Base-by-base conservation (phyloP, 2,888 invertebrate genomes). In the Morinoia aosen region DNA sequence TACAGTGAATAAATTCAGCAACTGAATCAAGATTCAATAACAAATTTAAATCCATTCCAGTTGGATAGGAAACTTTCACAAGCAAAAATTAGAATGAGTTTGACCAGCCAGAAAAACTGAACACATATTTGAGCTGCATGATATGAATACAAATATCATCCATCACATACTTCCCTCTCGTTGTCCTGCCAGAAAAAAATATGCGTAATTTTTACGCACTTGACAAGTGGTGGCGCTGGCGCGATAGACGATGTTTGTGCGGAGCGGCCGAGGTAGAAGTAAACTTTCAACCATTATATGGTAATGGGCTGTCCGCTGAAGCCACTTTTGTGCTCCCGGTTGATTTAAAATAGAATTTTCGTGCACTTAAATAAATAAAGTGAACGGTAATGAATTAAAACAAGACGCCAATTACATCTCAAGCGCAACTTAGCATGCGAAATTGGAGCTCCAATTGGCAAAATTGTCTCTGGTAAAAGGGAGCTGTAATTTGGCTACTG, bases 321-420 rank as follows among this genome's bases (percentile, higher is more conserved):
- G 48, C 93, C 57, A 33, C 48, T n/a, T 57, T 33, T 93, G 48
- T 0, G 19, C 57, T 25, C n/a, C 12, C 25, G 33, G n/a, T 57
- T 57, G 48, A 33, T 25, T 57, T 57, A 93, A 33, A n/a, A 93
- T 56, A 39, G 57, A 93, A 93, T 57, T 57, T 93, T 33, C 16
- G 12, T 57, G n/a, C 93, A 25, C 57, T 58, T 57, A 48, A 57
- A 58, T 93, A 93, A 93, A 93, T 93, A 93, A 25, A 93, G 93
- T 4, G 11, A 48, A 56, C 2, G 58, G 93, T 93, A 57, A 93
- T 93, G 93, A 93, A 93, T 93, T 57, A 93, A 57, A 93, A 56
- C 57, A 48, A 3, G 8, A 19, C 93, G 57, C 57, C 93, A 93
- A 93, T 93, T 93, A 93, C 48, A 33, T 57, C 56, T 48, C 12